Conservation (phyloP, 2,888 invertebrate species). For the Rhogogaster chlorosoma region DNA sequence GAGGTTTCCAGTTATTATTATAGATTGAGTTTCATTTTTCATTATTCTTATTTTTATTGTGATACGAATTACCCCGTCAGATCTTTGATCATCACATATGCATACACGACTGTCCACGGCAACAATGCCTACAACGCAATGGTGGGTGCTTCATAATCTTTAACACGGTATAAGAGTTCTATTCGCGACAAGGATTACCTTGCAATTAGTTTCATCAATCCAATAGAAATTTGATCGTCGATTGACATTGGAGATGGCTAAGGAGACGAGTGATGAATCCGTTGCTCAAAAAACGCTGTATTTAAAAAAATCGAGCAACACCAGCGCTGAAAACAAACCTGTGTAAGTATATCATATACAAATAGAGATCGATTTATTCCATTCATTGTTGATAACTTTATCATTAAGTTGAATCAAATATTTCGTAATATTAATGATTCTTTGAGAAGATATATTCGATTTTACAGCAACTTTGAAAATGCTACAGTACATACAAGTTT, state of each 20-base stretch:
- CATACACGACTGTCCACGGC: neutral
- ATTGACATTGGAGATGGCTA: constrained; percentile 18
- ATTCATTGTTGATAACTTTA: constrained; percentile 23
- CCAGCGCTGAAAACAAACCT: neutral
- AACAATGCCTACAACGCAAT: constrained; percentile 18
- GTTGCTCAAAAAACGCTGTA: neutral
- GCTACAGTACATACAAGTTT: neutral
- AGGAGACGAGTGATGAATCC: neutral
- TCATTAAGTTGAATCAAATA: neutral
- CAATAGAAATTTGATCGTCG: neutral
- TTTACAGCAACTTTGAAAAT: neutral
- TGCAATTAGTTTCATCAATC: neutral
- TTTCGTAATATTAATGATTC: neutral
- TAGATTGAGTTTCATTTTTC: neutral
- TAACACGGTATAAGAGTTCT: neutral
- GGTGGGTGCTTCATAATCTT: neutral
- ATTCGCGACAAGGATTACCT: neutral
- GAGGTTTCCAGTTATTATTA: neutral
- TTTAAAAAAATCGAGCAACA: neutral
- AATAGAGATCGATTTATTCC: neutral
- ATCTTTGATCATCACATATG: neutral
- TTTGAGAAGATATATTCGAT: neutral
- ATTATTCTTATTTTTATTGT: neutral
- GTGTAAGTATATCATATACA: neutral
- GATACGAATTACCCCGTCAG: neutral